A percentile compares a stretch with the other conserved stretches of the same genome.
phyloP scores from a whole-genome alignment of 2,888 invertebrate species.

The Lysandra coridon region DNA sequence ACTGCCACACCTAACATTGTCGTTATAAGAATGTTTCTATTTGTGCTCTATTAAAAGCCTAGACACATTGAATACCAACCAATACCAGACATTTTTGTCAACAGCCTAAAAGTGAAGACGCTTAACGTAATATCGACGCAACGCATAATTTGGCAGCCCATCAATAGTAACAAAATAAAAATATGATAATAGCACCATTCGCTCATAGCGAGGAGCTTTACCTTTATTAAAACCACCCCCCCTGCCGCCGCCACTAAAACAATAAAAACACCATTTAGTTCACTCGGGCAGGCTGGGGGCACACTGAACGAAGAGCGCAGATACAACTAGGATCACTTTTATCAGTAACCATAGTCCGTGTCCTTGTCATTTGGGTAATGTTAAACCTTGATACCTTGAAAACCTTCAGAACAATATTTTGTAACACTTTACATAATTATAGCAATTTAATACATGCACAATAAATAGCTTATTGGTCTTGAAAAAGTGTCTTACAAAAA shows the following conservation, averaged over 20 bases:
- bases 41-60: not conserved
- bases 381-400: conserved; percentile 73
- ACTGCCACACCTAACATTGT: not conserved
- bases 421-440: conserved; percentile 40
- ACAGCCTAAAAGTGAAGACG: conserved; percentile 51
- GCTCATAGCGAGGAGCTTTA: conserved; percentile 90
- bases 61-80: not conserved
- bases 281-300: conserved; percentile 81
- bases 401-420: conserved; percentile 61
- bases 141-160: conserved; percentile 73
- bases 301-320: conserved; percentile 79
- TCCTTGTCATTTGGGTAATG: conserved; percentile 82
- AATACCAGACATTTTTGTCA: conserved; percentile 46
- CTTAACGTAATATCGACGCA: conserved; percentile 33
- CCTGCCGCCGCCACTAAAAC: conserved; percentile 96
- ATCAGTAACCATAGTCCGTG: conserved; percentile 72
- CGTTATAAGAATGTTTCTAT: not conserved
- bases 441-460: conserved; percentile 40
- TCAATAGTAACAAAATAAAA: conserved; percentile 71
- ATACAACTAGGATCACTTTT: conserved; percentile 75
- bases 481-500: conserved; percentile 39
- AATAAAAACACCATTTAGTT: conserved; percentile 89
- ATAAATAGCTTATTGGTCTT: conserved; percentile 35
- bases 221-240: conserved; percentile 98
- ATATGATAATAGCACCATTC: conserved; percentile 87